These are phyloP conservation scores for Perognathus longimembris DNA, from an alignment of 2,113 vertebrate species.

Conservation along the genomic window DNA sequence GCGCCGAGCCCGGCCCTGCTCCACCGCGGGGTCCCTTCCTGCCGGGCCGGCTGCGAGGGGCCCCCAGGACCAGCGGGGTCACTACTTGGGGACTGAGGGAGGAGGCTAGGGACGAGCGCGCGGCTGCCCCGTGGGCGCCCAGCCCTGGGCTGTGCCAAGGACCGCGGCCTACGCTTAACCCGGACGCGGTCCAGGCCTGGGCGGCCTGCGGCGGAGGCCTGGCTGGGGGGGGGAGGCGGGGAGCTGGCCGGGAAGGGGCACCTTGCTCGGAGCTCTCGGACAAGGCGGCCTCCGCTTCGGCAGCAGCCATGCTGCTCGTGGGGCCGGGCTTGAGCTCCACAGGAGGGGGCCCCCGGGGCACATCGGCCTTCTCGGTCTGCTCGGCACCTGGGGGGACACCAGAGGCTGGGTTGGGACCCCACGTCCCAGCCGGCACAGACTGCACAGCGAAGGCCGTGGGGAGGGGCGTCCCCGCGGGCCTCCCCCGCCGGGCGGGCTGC, in stretches of 20 bases:
- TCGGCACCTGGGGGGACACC: conserved; percentile 62
- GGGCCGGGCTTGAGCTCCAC: conserved; percentile 20
- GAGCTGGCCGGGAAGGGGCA: neutral
- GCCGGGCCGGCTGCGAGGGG: too few species aligned
- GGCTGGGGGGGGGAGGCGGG: neutral
- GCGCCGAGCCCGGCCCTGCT: too few species aligned
- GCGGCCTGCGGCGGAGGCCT: neutral
- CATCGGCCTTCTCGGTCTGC: neutral
- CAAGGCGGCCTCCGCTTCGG: rapidly evolving
- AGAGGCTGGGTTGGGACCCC: neutral
- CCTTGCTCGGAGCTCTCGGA: conserved; percentile 65
- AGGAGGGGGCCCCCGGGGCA: neutral
- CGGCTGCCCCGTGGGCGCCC: neutral
- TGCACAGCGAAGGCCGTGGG: too few species aligned
- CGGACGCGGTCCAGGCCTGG: too few species aligned
- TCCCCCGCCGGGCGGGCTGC: too few species aligned
- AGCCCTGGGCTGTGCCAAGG: too few species aligned
- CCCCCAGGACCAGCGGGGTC: too few species aligned
- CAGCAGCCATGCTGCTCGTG: conserved; percentile 70
- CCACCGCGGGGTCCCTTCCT: too few species aligned
- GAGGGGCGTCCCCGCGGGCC: too few species aligned
- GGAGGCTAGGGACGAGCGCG: too few species aligned
- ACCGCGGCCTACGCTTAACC: neutral
- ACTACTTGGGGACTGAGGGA: neutral
- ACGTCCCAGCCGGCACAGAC: neutral